Conservation (phyloP, 2,113 vertebrate genomes). For the Tragelaphus imberbis region DNA sequence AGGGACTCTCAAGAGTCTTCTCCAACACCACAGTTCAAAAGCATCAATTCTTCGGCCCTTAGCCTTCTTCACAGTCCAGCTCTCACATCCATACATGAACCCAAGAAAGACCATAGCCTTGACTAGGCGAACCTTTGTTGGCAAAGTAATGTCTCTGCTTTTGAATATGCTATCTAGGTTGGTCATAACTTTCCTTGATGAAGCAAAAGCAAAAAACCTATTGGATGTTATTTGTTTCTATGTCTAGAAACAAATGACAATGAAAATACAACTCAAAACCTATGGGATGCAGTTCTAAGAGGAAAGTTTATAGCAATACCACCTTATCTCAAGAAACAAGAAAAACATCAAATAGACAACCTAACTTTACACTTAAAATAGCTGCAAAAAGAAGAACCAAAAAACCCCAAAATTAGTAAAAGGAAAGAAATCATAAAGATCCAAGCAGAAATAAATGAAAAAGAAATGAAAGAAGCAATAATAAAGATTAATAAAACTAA, state of each 20-base stretch:
- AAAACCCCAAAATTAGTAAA: neutral
- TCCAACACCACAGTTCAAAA: no score
- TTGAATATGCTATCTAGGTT: no score
- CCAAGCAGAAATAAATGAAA: neutral
- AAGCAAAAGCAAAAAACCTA: no score
- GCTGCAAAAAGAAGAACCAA: neutral
- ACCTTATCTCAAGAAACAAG: neutral
- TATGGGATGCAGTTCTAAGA: neutral
- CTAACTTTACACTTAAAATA: neutral
- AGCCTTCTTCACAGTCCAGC: no score
- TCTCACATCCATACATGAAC: no score
- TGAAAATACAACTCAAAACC: neutral
- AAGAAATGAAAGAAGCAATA: neutral
- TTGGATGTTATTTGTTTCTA: no score
- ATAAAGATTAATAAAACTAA: neutral
- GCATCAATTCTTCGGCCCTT: no score
- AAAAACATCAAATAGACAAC: neutral
- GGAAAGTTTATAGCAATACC: neutral
- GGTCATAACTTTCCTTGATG: no score
- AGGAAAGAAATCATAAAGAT: neutral
- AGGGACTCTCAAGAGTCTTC: no score
- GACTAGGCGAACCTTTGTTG: no score
- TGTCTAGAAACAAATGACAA: neutral
- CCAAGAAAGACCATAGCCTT: no score
- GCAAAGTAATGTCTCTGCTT: no score